Conservation (phyloP, 1,140 invertebrate genomes). For the Antheraea pernyi region DNA sequence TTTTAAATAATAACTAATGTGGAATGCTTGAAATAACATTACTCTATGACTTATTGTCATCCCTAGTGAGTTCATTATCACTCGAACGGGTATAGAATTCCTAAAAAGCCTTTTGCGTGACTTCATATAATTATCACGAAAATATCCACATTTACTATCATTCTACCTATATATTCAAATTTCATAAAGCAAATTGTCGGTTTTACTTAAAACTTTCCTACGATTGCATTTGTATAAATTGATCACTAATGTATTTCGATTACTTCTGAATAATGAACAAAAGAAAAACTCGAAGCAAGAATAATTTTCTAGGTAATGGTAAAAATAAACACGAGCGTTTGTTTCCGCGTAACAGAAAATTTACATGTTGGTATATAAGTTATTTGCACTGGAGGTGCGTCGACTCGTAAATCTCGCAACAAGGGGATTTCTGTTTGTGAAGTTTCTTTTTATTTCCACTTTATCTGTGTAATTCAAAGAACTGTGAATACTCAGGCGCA, state of each 20-base stretch:
- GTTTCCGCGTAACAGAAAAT: constrained; percentile 56
- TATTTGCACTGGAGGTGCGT: constrained; percentile 65
- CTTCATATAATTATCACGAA: constrained; percentile 63
- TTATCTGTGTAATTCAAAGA: constrained; percentile 73
- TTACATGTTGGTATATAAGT: constrained; percentile 60
- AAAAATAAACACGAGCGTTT: constrained; percentile 21
- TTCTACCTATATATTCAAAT: constrained; percentile 54
- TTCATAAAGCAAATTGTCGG: constrained; percentile 73
- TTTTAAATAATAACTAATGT: neutral
- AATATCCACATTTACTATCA: constrained; percentile 52
- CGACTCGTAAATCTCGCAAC: constrained; percentile 75
- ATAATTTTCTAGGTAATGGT: neutral
- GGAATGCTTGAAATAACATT: neutral
- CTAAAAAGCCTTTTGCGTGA: constrained; percentile 64
- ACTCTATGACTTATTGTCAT: constrained; percentile 13
- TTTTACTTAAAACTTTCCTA: constrained; percentile 68
- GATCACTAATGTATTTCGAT: constrained; percentile 65
- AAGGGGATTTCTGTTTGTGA: constrained; percentile 76
- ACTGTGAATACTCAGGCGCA: constrained; percentile 71
- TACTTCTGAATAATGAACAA: constrained; percentile 42
- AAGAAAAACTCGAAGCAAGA: neutral
- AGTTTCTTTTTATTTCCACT: constrained; percentile 76
- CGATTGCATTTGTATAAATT: constrained; percentile 67
- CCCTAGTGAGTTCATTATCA: constrained; percentile 25
- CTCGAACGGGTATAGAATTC: constrained; percentile 26